phyloP scores from a whole-genome alignment of 2,113 vertebrate genomes.

The Halcyon malimbica region DNA sequence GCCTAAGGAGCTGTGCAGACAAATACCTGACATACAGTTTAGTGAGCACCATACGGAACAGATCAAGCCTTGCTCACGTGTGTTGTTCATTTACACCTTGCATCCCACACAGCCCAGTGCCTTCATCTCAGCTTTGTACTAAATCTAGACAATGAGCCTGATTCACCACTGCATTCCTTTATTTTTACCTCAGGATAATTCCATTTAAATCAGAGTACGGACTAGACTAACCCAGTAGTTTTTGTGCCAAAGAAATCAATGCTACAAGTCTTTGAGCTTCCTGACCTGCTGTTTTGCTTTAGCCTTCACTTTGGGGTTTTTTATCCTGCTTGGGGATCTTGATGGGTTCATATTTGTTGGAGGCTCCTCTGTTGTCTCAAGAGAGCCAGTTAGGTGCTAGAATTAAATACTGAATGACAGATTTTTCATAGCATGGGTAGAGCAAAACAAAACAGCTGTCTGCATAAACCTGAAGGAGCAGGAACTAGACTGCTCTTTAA shows the following conservation, averaged over 20 bases:
- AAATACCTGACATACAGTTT: not conserved
- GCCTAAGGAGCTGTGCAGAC: not conserved
- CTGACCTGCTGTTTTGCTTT: constrained; percentile 69
- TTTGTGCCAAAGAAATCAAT: constrained; percentile 66
- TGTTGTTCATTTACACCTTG: constrained; percentile 65
- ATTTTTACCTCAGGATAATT: constrained; percentile 68
- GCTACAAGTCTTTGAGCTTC: constrained; percentile 56
- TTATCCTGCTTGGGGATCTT: constrained; percentile 48
- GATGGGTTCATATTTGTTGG: constrained; percentile 51
- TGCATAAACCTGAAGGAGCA: constrained; percentile 61
- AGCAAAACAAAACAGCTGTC: constrained; percentile 66
- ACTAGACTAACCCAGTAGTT: constrained; percentile 32
- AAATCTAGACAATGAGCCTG: constrained; percentile 8
- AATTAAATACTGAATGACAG: constrained; percentile 59
- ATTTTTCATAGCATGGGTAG: constrained; percentile 63
- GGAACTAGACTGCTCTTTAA: constrained; percentile 65
- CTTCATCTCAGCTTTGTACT: constrained; percentile 22
- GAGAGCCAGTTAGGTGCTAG: constrained; percentile 63
- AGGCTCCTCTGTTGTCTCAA: constrained; percentile 56
- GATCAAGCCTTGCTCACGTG: not conserved
- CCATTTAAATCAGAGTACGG: constrained; percentile 44
- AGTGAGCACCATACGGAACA: not conserved
- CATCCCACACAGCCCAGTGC: not conserved
- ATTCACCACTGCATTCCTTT: constrained; percentile 60
- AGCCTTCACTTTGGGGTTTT: constrained; percentile 40